phyloP scores from a whole-genome alignment of 2,888 invertebrate species.

The Pyrocoelia pectoralis region DNA sequence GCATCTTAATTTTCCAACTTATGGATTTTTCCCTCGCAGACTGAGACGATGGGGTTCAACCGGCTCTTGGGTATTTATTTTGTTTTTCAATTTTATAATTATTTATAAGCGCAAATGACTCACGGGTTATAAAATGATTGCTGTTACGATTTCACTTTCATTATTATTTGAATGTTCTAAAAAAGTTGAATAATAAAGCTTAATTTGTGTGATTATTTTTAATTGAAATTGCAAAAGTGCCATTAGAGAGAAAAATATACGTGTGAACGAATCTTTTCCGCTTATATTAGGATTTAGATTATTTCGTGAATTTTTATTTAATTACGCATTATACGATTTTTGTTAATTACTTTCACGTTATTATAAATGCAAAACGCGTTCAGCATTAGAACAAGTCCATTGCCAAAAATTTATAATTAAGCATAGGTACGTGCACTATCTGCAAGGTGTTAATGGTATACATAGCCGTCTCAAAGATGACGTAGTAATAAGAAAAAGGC shows the following conservation, averaged over 20 bases:
- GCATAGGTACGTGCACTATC: no score
- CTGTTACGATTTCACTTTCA: background rate
- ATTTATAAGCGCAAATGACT: background rate
- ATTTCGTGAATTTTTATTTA: background rate
- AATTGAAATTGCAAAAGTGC: no score
- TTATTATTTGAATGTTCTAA: background rate
- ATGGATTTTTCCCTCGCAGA: conserved; percentile 69
- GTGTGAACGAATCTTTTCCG: no score
- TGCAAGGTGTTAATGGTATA: no score
- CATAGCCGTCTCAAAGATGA: no score
- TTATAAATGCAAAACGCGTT: no score
- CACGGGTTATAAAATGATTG: background rate
- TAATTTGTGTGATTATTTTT: no score
- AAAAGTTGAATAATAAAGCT: background rate
- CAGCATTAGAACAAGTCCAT: no score
- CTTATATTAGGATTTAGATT: no score
- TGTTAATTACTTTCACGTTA: background rate
- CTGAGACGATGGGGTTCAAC: conserved; percentile 77
- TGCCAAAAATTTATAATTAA: no score
- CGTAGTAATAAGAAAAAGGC: background rate
- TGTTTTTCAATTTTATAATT: background rate
- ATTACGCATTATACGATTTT: background rate
- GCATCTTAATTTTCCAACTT: conserved; percentile 65
- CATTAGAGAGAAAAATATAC: no score
- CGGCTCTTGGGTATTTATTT: conserved; percentile 71